Percentiles rank a stretch among this genome's conserved stretches.
These are phyloP conservation scores for Tenualosa thibaudeaui DNA, from an alignment of 2,797 vertebrate species.

Conservation along the genomic window DNA sequence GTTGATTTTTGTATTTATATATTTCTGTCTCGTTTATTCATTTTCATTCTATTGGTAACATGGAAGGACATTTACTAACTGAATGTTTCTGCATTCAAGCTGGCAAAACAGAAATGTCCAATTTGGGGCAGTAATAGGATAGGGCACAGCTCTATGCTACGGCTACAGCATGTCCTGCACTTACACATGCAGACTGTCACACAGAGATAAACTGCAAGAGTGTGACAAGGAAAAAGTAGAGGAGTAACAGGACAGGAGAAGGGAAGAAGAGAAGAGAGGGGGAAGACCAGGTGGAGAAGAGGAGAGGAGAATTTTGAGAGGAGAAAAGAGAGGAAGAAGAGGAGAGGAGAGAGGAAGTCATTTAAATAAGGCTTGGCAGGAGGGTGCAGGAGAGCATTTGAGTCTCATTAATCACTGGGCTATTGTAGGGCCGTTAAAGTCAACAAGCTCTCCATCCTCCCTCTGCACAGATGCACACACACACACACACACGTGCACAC, in stretches of 20 bases:
- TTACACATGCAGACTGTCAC: neutral
- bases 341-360: neutral
- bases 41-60: neutral
- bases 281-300: neutral
- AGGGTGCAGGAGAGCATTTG: conserved; percentile 3
- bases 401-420: conserved; percentile 3
- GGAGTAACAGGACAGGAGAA: neutral
- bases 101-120: neutral
- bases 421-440: conserved; percentile 20
- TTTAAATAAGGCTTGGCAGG: conserved; percentile 9
- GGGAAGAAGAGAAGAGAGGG: neutral
- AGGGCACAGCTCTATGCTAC: neutral
- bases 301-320: neutral
- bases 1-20: neutral
- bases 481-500: neutral
- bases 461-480: neutral
- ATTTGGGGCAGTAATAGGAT: neutral
- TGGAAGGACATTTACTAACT: neutral
- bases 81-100: neutral
- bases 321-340: neutral
- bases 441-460: conserved; percentile 6
- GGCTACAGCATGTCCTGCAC: neutral
- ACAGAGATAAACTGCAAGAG: neutral
- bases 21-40: too few relatives aligned
- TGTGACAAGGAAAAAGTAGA: neutral